These are phyloP conservation scores for Macaca nemestrina DNA, from an alignment of 2,113 vertebrate genomes.

Conservation along the genomic window DNA sequence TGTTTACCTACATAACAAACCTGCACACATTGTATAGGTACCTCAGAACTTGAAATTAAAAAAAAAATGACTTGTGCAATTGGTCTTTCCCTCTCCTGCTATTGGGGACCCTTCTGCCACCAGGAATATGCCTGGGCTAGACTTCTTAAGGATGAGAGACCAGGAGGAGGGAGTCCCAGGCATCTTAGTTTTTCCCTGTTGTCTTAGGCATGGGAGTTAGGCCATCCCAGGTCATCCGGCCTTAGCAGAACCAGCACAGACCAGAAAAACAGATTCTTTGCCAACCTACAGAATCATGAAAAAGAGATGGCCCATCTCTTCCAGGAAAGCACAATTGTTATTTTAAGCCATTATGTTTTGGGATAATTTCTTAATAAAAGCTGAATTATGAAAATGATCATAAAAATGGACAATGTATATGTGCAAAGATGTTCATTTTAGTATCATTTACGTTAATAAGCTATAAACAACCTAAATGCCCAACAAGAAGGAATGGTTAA, in stretches of 20 bases:
- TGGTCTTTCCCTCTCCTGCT: background rate
- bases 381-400: background rate
- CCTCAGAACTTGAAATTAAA: too few species aligned
- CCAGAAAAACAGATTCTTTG: background rate
- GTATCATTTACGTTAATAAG: conserved; percentile 14
- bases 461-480: background rate
- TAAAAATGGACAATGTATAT: background rate
- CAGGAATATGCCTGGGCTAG: background rate
- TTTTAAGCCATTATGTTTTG: background rate
- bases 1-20: too few species aligned
- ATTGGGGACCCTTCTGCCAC: background rate
- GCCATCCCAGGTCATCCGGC: background rate
- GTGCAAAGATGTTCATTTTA: background rate
- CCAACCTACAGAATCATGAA: background rate
- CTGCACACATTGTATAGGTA: too few species aligned
- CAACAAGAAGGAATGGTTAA: background rate
- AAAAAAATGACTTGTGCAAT: background rate
- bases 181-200: background rate
- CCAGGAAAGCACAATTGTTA: background rate
- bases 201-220: background rate
- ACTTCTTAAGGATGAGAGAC: background rate
- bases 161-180: background rate
- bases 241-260: background rate
- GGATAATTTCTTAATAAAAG: background rate
- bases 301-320: background rate